These are phyloP conservation scores for Coelinius sp. DNA, from an alignment of 2,888 invertebrate species.

Conservation along the genomic window DNA sequence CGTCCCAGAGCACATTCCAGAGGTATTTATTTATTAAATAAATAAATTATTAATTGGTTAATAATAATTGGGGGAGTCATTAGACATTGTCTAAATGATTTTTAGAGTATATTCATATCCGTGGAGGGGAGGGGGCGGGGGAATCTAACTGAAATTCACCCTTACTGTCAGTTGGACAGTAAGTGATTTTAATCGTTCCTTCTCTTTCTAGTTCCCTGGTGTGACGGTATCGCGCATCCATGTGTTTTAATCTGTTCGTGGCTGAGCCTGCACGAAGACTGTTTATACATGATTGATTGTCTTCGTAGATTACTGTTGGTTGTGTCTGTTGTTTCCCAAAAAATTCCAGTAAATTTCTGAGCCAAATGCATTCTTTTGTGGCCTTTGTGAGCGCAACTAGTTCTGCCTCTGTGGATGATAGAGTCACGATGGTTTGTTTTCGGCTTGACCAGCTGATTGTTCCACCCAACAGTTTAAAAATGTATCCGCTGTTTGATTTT, in stretches of 20 bases:
- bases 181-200: neutral
- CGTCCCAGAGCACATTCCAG: too few species aligned
- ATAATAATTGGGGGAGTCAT: too few species aligned
- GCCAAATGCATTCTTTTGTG: too few species aligned
- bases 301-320: constrained; percentile 48
- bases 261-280: neutral
- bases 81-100: too few species aligned
- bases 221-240: neutral
- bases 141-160: too few species aligned
- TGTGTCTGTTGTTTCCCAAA: constrained; percentile 33
- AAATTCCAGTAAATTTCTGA: constrained; percentile 46
- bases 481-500: constrained; percentile 58
- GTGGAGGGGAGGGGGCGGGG: too few species aligned
- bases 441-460: constrained; percentile 54
- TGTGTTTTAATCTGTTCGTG: neutral
- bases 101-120: too few species aligned
- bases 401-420: constrained; percentile 53
- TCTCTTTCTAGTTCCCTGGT: neutral
- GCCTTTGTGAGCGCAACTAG: constrained; percentile 50
- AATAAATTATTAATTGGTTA: too few species aligned
- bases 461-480: too few species aligned
- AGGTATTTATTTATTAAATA: too few species aligned
- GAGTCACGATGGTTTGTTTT: constrained; percentile 54
- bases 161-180: neutral
- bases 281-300: constrained; percentile 46